Conservation (phyloP, 1,140 invertebrate species). For the Drosophila albomicans region DNA sequence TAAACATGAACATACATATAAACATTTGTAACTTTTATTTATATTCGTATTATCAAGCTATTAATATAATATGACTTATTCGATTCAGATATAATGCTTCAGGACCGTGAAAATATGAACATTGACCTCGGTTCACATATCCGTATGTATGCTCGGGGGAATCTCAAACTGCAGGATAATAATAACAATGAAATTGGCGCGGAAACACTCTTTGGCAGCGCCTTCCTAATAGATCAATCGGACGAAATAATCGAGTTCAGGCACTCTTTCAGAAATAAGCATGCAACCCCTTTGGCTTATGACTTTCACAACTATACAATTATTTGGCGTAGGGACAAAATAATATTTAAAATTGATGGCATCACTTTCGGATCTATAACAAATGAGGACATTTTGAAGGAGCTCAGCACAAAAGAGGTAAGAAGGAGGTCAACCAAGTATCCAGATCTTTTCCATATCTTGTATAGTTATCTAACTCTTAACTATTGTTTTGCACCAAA, state of each 20-base stretch:
- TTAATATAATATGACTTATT: not conserved
- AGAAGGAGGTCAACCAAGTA: not conserved
- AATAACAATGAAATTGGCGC: not conserved
- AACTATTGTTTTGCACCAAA: too few species aligned
- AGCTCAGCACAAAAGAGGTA: conserved; percentile 18
- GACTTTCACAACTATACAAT: conserved; percentile 88
- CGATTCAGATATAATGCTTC: conserved; percentile 39
- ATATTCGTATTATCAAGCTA: not conserved
- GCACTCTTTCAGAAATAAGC: not conserved
- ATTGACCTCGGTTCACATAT: conserved; percentile 10
- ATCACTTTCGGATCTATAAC: conserved; percentile 50
- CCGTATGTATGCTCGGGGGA: conserved; percentile 34
- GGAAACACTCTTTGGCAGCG: conserved; percentile 22
- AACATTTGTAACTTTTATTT: too few species aligned
- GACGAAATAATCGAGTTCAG: not conserved
- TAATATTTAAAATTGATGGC: conserved; percentile 86
- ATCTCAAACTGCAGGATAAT: not conserved
- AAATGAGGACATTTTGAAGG: not conserved
- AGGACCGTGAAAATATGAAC: not conserved
- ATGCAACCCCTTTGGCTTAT: conserved; percentile 84
- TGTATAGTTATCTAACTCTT: too few species aligned
- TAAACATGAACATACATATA: too few species aligned
- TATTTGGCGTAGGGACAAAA: conserved; percentile 87
- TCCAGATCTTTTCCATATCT: not conserved
- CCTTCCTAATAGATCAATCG: too few species aligned